Evolutionary conservation across 2,888 invertebrate species (phyloP).

Genomic region (Caenorhabditis auriculariae): DNA sequence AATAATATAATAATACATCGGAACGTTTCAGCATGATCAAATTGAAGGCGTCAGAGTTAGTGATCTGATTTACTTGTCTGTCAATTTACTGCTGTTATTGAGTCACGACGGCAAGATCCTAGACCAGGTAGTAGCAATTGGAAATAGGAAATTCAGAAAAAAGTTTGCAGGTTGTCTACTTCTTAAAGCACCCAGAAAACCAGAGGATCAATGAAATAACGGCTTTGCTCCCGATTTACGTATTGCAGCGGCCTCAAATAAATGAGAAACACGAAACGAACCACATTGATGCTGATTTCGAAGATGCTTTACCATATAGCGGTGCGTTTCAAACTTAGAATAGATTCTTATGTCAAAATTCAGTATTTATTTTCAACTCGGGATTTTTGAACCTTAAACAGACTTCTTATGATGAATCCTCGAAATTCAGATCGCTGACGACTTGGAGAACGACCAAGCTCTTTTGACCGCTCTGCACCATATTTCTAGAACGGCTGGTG

Average conservation of each 20-base stretch:
- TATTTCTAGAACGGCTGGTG: not conserved
- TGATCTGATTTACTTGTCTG: constrained; percentile 29
- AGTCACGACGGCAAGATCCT: constrained; percentile 25
- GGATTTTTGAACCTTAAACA: constrained; percentile 25
- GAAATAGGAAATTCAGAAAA: not conserved
- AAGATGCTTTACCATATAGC: too few relatives aligned
- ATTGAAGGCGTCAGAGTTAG: constrained; percentile 38
- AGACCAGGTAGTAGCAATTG: constrained; percentile 14
- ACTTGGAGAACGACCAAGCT: constrained; percentile 14
- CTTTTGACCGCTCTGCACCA: constrained; percentile 14
- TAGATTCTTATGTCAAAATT: too few relatives aligned
- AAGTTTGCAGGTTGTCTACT: constrained; percentile 17
- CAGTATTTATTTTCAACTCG: too few relatives aligned
- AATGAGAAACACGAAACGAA: too few relatives aligned
- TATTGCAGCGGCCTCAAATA: constrained; percentile 24
- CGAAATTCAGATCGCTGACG: constrained; percentile 11
- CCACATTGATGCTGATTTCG: too few relatives aligned
- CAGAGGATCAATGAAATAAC: constrained; percentile 17
- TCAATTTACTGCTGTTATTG: constrained; percentile 17
- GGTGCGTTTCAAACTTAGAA: too few relatives aligned
- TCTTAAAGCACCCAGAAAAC: constrained; percentile 25
- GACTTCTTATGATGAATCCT: constrained; percentile 1
- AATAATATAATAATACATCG: too few relatives aligned
- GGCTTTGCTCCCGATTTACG: constrained; percentile 30
- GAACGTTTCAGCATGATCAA: constrained; percentile 33